A percentile compares a stretch with the other conserved stretches of the same genome.
Conservation (phyloP, 1,140 invertebrate genomes). For the Trichogramma pretiosum region DNA sequence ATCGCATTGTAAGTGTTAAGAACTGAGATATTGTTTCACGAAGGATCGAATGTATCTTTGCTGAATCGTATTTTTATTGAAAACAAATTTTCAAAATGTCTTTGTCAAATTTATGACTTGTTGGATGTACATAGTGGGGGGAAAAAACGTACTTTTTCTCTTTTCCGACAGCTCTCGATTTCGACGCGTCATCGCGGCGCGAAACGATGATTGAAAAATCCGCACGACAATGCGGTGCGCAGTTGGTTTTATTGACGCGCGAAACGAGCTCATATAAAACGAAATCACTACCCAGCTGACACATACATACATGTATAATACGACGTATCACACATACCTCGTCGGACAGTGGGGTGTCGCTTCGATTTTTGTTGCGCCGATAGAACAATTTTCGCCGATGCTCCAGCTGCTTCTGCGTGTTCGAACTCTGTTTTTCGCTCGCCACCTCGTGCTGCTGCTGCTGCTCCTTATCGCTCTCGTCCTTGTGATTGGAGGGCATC, state of each 20-base stretch:
- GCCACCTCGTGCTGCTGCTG: conserved; percentile 14
- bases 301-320: neutral
- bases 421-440: too few species aligned
- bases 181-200: neutral
- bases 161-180: too few species aligned
- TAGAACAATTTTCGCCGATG: conserved; percentile 13
- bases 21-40: too few species aligned
- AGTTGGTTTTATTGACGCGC: neutral
- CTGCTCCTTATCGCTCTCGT: conserved; percentile 16
- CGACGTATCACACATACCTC: neutral
- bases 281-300: neutral
- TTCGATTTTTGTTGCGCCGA: neutral
- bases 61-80: too few species aligned
- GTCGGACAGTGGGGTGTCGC: neutral
- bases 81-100: too few species aligned
- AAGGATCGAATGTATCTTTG: too few species aligned
- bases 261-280: neutral
- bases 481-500: conserved; percentile 31
- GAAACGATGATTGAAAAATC: too few species aligned
- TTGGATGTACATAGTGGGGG: too few species aligned
- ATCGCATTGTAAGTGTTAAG: too few species aligned
- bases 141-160: too few species aligned
- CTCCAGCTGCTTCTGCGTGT: too few species aligned
- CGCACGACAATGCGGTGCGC: neutral
- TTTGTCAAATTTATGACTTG: too few species aligned